phyloP scores from a whole-genome alignment of 2,113 vertebrate genomes.

The Centropus unirufus region DNA sequence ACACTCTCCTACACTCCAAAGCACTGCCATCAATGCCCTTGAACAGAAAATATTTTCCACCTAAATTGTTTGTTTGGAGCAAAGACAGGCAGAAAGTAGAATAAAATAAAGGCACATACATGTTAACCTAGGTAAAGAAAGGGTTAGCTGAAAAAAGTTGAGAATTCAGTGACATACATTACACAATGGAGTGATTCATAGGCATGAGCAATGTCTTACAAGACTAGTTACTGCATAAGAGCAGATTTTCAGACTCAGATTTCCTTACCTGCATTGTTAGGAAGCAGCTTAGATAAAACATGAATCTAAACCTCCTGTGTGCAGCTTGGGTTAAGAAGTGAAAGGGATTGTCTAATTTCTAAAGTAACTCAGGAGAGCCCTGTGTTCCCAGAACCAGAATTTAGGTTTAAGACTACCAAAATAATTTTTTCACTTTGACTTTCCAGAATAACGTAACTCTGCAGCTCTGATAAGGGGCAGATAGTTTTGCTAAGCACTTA shows the following conservation, averaged over 20 bases:
- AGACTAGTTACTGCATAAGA: not conserved
- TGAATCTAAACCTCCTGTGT: not conserved
- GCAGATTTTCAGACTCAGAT: not conserved
- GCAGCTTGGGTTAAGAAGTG: not conserved
- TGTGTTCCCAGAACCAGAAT: not conserved
- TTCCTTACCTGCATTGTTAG: conserved; percentile 4
- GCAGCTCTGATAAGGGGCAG: not conserved
- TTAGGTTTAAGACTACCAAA: not conserved
- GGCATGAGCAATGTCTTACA: not conserved
- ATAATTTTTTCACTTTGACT: not conserved
- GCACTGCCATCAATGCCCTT: not conserved
- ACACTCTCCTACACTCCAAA: not conserved
- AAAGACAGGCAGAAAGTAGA: not conserved
- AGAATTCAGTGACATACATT: not conserved
- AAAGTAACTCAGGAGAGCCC: not conserved
- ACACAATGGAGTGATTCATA: not conserved
- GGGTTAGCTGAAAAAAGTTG: not conserved
- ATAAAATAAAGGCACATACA: not conserved
- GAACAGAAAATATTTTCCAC: not conserved
- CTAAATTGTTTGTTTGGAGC: not conserved
- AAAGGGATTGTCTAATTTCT: not conserved
- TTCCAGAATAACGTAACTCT: not conserved
- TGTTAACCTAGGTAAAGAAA: not conserved
- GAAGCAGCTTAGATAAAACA: not conserved
- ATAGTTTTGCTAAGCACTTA: not conserved